Percentiles rank a stretch among this genome's conserved stretches.
Evolutionary conservation across 2,797 vertebrate genomes (phyloP).

Genomic region (Staurois parvus): DNA sequence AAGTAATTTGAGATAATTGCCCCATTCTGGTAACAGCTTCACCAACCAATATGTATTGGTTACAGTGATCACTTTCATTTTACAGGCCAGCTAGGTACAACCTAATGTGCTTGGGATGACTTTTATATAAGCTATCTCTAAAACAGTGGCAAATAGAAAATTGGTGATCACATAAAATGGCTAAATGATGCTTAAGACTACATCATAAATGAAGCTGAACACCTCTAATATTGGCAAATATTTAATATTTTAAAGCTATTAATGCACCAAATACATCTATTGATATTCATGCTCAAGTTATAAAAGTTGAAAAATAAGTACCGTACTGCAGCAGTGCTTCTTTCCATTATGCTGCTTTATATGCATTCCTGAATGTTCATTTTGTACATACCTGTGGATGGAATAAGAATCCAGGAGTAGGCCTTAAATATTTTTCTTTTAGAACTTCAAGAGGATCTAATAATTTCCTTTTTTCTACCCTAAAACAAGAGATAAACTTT

Average conservation of each 20-base stretch:
- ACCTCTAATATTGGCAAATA: too few relatives aligned
- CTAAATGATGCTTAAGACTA: too few relatives aligned
- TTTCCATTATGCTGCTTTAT: neutral
- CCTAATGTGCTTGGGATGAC: too few relatives aligned
- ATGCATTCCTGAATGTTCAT: neutral
- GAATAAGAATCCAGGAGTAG: conserved; percentile 95
- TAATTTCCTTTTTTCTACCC: conserved; percentile 99
- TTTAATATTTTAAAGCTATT: too few relatives aligned
- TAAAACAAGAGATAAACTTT: conserved; percentile 89
- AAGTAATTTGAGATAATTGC: neutral
- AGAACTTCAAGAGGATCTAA: conserved; percentile 97
- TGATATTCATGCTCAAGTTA: neutral
- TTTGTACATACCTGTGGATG: conserved; percentile 93
- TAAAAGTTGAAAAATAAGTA: neutral
- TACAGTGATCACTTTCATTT: neutral
- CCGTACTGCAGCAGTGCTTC: neutral
- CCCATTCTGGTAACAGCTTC: neutral
- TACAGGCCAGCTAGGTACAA: too few relatives aligned
- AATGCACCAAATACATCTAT: too few relatives aligned
- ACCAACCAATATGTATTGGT: neutral
- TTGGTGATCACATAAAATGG: too few relatives aligned
- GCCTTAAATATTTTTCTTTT: conserved; percentile 99
- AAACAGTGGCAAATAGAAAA: too few relatives aligned
- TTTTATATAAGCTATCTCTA: too few relatives aligned
- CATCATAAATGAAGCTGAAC: too few relatives aligned